These are phyloP conservation scores for Mystacides longicornis DNA, from an alignment of 2,888 invertebrate species.

Conservation along the genomic window DNA sequence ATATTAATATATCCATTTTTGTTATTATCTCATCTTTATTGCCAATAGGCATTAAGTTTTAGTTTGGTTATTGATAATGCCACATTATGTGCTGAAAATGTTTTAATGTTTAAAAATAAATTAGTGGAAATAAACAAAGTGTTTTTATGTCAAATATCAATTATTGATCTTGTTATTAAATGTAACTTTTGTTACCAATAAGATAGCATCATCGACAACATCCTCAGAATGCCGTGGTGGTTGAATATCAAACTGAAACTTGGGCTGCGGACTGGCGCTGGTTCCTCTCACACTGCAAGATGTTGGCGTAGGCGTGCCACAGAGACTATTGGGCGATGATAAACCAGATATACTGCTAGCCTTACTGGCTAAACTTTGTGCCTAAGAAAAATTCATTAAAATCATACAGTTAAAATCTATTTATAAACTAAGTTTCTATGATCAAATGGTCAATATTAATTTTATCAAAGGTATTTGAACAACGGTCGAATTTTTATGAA, in stretches of 20 bases:
- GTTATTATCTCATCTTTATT: too few species aligned
- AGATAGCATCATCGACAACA: constrained; percentile 13
- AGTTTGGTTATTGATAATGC: too few species aligned
- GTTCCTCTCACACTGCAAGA: background rate
- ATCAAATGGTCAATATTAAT: too few species aligned
- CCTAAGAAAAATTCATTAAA: background rate
- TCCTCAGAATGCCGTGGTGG: constrained; percentile 6
- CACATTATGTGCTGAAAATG: background rate
- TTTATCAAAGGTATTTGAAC: too few species aligned
- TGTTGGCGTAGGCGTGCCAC: constrained; percentile 2
- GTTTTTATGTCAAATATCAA: background rate
- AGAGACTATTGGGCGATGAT: background rate
- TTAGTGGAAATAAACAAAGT: too few species aligned
- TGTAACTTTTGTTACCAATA: constrained; percentile 10
- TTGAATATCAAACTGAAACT: constrained; percentile 23
- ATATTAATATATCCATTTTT: too few species aligned
- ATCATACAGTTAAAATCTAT: too few species aligned
- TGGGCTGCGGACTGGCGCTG: constrained; percentile 17
- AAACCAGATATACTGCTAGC: background rate
- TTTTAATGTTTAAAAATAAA: too few species aligned
- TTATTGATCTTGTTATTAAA: background rate
- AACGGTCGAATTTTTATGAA: too few species aligned
- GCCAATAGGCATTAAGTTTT: too few species aligned
- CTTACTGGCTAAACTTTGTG: background rate
- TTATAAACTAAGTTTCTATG: too few species aligned